phyloP scores from a whole-genome alignment of 1,140 invertebrate genomes.

The Frieseomelitta varia region DNA sequence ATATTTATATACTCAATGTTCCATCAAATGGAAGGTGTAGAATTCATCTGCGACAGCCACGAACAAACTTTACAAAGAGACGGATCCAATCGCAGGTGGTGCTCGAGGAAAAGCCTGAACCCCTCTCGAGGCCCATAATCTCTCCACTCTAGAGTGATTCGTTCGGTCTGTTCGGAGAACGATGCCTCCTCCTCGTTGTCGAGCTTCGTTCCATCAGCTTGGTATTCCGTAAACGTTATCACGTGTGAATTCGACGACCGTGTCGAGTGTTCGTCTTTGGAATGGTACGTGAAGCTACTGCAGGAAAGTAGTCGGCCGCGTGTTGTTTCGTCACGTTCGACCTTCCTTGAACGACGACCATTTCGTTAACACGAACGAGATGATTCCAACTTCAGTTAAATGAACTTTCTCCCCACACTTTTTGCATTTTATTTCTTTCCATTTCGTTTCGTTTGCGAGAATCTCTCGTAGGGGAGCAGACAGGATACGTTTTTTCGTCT shows the following conservation, averaged over 20 bases:
- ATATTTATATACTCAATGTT: no score
- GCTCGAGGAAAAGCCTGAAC: background rate
- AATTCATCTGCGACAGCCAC: no score
- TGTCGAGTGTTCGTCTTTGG: conserved; percentile 49
- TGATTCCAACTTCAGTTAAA: background rate
- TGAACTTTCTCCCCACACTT: background rate
- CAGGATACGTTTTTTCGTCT: background rate
- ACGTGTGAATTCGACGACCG: conserved; percentile 44
- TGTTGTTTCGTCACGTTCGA: conserved; percentile 60
- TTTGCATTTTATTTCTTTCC: background rate
- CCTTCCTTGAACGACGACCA: conserved; percentile 38
- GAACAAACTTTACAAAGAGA: background rate
- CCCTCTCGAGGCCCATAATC: conserved; percentile 10
- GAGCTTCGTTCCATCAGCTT: background rate
- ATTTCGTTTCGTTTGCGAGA: background rate
- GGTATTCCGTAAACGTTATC: conserved; percentile 31
- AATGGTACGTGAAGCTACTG: conserved; percentile 35
- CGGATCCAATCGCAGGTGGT: background rate
- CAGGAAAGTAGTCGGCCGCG: background rate
- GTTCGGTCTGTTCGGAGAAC: conserved; percentile 12
- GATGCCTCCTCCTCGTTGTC: background rate
- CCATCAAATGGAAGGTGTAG: no score
- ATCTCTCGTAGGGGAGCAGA: no score
- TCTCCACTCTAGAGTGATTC: conserved; percentile 25
- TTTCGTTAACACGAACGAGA: background rate